Conservation (phyloP, 2,797 vertebrate genomes). For the Enteromius mattozi region DNA sequence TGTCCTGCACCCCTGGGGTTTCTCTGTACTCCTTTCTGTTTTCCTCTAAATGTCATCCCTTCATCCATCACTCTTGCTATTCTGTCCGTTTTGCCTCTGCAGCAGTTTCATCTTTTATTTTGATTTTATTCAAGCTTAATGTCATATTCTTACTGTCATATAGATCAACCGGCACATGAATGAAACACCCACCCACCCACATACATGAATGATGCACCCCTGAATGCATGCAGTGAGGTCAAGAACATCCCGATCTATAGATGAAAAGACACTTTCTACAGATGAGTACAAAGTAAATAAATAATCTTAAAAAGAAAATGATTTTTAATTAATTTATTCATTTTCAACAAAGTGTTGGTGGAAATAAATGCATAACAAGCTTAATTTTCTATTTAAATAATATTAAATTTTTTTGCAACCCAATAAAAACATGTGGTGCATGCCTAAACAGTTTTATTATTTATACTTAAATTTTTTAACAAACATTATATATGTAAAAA, state of each 20-base stretch:
- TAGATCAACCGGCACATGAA: neutral
- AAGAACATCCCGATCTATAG: neutral
- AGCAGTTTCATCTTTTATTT: constrained; percentile 22
- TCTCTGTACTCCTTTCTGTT: neutral
- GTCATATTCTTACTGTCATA: neutral
- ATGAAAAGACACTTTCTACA: neutral
- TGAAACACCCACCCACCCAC: neutral
- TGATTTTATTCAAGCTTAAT: constrained; percentile 11
- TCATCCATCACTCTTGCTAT: neutral
- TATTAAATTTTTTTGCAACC: neutral
- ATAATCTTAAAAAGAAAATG: too few species aligned
- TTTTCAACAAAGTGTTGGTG: neutral
- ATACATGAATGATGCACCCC: neutral
- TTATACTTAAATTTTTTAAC: too few species aligned
- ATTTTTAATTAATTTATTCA: neutral
- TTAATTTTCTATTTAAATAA: neutral
- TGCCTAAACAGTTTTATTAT: too few species aligned
- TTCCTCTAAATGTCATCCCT: constrained; percentile 12
- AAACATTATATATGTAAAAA: too few species aligned
- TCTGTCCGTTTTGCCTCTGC: neutral
- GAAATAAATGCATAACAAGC: neutral
- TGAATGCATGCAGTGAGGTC: neutral
- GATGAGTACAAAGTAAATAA: neutral
- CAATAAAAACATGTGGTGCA: neutral
- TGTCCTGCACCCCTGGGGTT: constrained; percentile 9